Evolutionary conservation across 2,113 vertebrate genomes (phyloP).

Genomic region (Physeter macrocephalus): DNA sequence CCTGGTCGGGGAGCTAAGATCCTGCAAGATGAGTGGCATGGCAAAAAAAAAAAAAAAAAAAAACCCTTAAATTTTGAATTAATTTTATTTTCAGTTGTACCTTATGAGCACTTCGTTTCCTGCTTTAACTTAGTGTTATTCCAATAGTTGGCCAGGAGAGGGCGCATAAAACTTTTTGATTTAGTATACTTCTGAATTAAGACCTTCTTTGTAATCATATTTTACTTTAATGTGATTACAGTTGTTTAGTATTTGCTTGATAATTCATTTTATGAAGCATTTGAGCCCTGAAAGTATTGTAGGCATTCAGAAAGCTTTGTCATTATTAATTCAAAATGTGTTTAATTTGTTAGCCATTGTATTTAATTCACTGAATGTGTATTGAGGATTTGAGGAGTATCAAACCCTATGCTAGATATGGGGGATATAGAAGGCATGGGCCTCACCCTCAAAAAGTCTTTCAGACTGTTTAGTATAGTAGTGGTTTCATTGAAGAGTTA

Average conservation of each 20-base stretch:
- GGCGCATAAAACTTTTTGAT: not conserved
- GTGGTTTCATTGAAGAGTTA: not conserved
- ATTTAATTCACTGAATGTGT: not conserved
- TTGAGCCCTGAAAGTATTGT: not conserved
- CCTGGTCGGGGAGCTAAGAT: no score
- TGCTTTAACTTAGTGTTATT: not conserved
- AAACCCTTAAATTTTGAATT: not conserved
- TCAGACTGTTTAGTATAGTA: not conserved
- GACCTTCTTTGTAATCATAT: not conserved
- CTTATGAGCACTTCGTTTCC: not conserved
- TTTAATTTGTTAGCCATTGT: not conserved
- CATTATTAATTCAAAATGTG: not conserved
- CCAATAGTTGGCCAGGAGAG: constrained; percentile 9
- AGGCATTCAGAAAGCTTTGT: not conserved
- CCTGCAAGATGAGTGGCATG: no score
- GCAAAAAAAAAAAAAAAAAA: no score
- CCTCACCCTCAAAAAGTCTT: not conserved
- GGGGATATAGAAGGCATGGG: not conserved
- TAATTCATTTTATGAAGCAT: constrained; percentile 19
- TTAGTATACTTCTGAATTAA: constrained; percentile 6
- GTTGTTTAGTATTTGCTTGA: not conserved
- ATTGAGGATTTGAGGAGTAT: not conserved
- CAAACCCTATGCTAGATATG: not conserved
- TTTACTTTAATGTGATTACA: constrained; percentile 20
- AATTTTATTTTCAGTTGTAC: not conserved